phyloP scores from a whole-genome alignment of 2,888 invertebrate genomes.

The Noctua comes region DNA sequence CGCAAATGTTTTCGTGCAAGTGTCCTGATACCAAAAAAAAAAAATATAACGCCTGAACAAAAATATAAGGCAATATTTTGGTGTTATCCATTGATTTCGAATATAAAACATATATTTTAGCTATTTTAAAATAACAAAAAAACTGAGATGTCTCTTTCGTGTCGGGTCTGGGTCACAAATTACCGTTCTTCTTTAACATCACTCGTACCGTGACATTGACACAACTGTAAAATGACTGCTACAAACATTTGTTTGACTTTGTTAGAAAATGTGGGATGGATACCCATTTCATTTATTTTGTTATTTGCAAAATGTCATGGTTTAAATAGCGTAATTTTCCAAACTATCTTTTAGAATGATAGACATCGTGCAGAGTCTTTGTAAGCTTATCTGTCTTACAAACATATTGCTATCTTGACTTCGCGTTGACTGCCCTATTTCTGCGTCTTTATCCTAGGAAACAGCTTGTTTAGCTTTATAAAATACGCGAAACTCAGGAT shows the following conservation, averaged over 20 bases:
- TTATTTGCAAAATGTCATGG: background rate
- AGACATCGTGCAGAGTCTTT: background rate
- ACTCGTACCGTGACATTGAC: background rate
- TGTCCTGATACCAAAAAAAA: too few species aligned
- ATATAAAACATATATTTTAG: too few species aligned
- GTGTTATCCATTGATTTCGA: too few species aligned
- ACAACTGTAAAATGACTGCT: background rate
- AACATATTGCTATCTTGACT: slow-evolving; percentile 9
- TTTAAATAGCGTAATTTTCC: background rate
- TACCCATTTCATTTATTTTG: background rate
- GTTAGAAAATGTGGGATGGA: background rate
- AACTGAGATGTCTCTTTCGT: too few species aligned
- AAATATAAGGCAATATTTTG: too few species aligned
- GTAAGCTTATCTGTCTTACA: slow-evolving; percentile 17
- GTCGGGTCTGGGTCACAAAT: too few species aligned
- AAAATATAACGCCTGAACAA: too few species aligned
- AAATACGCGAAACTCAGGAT: slow-evolving; percentile 10
- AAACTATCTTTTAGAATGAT: background rate
- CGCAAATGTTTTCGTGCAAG: too few species aligned
- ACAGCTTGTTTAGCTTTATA: slow-evolving; percentile 29
- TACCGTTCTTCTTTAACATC: background rate
- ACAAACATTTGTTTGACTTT: background rate
- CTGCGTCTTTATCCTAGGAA: slow-evolving; percentile 17
- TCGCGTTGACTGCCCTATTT: slow-evolving; percentile 1
- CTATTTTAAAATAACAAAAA: too few species aligned